Evolutionary conservation across 2,888 invertebrate genomes (phyloP), one percentile per base, ranked within the genome.

Genomic region (Dione juno): DNA sequence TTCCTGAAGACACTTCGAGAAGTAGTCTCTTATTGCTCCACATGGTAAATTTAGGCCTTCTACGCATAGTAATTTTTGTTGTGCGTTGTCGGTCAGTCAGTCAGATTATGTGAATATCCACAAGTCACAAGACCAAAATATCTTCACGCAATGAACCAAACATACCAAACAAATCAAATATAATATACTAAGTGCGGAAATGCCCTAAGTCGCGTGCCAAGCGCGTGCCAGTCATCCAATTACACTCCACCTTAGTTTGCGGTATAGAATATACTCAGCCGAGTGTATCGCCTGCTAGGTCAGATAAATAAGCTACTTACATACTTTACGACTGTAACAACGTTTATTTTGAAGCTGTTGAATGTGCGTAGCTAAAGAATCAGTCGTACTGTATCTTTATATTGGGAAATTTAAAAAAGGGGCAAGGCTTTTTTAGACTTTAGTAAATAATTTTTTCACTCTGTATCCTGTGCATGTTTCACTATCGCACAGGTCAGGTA

Each of bases 281-380:
- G 77, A 87, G 84, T 88, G 91, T 85, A 87, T 89, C 91, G 87
- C 86, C 88, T 85, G 83, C 80, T 86, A 82, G 90, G 90, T 90
- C 89, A 88, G 78, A 81, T 40, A 37, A 52, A 37, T 68, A 70
- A 59, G 67, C 28, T 21, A 40, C 48, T 11, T 66, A 14, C 70
- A 70, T 10, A 73, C 67, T 57, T 14, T n/a, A 52, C 52, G 13
- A 43, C 11, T 35, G 11, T 53, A 66, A 13, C 21, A n/a, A 21
- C 19, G 37, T 66, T 66, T 53, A 45, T 45, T 45, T 50, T 50
- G 10, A 19, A 5, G 1, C 19, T 19, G 11, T 19, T 19, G 11
- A 10, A 50, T 19, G 19, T 50, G 11, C 10, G 50, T 19, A 5
- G 19, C 1, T 50, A 16, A 16, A 16, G 19, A 19, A 50, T 50